These are phyloP conservation scores for Elmis aenea DNA, from an alignment of 2,888 invertebrate species.

Conservation along the genomic window DNA sequence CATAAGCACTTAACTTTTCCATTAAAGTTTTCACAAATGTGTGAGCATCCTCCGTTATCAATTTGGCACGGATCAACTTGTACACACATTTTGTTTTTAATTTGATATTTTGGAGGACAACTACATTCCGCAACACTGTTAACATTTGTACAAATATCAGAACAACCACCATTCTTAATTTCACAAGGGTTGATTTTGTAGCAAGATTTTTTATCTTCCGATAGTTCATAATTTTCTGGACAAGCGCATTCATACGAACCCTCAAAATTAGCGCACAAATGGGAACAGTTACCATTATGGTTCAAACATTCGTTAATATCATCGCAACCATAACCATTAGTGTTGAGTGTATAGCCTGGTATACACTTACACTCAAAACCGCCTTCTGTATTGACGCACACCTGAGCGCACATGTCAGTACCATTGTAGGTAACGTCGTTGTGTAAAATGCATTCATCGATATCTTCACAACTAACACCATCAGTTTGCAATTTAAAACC, in stretches of 20 bases:
- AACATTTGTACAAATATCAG: conserved; percentile 40
- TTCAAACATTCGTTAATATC: conserved; percentile 46
- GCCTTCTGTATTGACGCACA: conserved; percentile 32
- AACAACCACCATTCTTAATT: conserved; percentile 41
- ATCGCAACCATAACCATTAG: conserved; percentile 31
- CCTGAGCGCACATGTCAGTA: conserved; percentile 35
- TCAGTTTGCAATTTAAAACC: conserved; percentile 43
- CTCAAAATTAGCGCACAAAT: conserved; percentile 47
- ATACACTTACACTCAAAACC: conserved; percentile 36
- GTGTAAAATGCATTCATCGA: conserved; percentile 37
- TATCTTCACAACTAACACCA: conserved; percentile 25
- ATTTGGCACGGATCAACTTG: conserved; percentile 40
- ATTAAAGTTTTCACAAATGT: conserved; percentile 50
- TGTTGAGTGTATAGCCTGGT: conserved; percentile 40
- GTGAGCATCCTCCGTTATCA: conserved; percentile 45
- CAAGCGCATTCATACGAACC: conserved; percentile 49
- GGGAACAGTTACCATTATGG: conserved; percentile 46
- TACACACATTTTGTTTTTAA: conserved; percentile 31
- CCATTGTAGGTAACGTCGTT: conserved; percentile 23
- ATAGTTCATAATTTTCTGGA: conserved; percentile 34
- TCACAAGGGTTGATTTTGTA: conserved; percentile 18
- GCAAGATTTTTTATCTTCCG: conserved; percentile 16
- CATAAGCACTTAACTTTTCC: conserved; percentile 27
- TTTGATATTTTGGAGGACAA: conserved; percentile 45
- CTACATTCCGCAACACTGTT: conserved; percentile 40